phyloP scores from a whole-genome alignment of 2,797 vertebrate species.

The Lepus oiostolus region DNA sequence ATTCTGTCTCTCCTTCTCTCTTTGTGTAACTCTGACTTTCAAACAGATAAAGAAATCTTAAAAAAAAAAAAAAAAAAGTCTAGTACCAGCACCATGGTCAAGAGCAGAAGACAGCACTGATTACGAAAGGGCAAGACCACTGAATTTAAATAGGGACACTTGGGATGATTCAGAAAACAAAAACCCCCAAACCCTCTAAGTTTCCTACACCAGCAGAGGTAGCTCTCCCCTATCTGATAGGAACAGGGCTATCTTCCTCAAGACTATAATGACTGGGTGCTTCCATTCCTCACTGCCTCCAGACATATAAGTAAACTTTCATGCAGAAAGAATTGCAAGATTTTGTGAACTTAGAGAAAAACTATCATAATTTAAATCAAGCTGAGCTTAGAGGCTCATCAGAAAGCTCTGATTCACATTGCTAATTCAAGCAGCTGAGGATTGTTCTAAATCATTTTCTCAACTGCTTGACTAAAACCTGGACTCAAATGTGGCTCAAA shows the following conservation, averaged over 20 bases:
- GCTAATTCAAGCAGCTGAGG: slow-evolving; percentile 57
- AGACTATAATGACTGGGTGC: not conserved
- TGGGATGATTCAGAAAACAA: not conserved
- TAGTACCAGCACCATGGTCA: not conserved
- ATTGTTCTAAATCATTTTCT: slow-evolving; percentile 58
- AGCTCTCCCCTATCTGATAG: not conserved
- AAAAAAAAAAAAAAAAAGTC: no score
- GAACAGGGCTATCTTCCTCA: not conserved
- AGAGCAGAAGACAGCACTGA: not conserved
- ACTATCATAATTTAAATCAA: slow-evolving; percentile 36
- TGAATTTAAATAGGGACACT: not conserved
- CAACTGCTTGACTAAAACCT: slow-evolving; percentile 57
- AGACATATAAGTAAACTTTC: not conserved
- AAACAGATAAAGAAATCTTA: no score
- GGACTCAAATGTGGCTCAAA: slow-evolving; percentile 59
- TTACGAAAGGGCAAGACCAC: not conserved
- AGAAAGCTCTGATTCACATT: slow-evolving; percentile 11
- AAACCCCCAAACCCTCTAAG: not conserved
- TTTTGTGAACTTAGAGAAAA: slow-evolving; percentile 49
- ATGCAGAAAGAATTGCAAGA: slow-evolving; percentile 14
- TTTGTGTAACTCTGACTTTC: no score
- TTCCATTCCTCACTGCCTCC: not conserved
- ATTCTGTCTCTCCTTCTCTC: no score
- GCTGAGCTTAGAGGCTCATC: slow-evolving; percentile 22
- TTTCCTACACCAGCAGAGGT: not conserved